Evolutionary conservation across 2,888 invertebrate genomes (phyloP).

Genomic region (Agonopterix alstromeriana): DNA sequence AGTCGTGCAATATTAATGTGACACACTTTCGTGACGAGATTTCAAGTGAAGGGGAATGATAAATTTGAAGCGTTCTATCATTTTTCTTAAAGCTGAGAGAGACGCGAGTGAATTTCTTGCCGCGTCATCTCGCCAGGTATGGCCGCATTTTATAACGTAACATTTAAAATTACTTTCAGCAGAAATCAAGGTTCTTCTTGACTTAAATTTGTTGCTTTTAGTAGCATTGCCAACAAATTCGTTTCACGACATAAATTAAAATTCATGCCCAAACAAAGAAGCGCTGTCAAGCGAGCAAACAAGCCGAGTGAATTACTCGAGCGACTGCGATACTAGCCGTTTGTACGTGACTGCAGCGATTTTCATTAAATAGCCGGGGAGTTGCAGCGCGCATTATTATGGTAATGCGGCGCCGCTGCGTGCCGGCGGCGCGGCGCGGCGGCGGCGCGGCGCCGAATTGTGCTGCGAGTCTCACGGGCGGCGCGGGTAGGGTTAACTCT

Average conservation of each 20-base stretch:
- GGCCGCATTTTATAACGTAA: too few species aligned
- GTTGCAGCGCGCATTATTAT: conserved; percentile 49
- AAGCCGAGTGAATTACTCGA: conserved; percentile 4
- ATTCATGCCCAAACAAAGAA: conserved; percentile 3
- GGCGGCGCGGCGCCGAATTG: background rate
- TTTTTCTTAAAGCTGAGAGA: background rate
- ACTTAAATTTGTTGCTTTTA: too few species aligned
- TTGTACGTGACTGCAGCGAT: conserved; percentile 28
- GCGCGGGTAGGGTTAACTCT: too few species aligned
- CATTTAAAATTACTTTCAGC: too few species aligned
- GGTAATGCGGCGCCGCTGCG: conserved; percentile 36
- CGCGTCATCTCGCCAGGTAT: too few species aligned
- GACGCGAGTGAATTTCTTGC: background rate
- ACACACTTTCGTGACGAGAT: conserved; percentile 2
- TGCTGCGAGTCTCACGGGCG: background rate
- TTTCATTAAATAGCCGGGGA: conserved; percentile 46
- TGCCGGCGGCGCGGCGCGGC: conserved; percentile 29
- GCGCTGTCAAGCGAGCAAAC: conserved; percentile 6
- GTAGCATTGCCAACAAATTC: background rate
- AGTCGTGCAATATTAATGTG: conserved; percentile 2
- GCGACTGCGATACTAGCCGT: background rate
- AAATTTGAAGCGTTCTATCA: background rate
- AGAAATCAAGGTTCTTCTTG: too few species aligned
- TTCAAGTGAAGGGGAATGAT: background rate
- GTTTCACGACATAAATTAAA: background rate